Base-by-base conservation (phyloP, 2,797 vertebrate genomes). In the Enteromius treurensis region DNA sequence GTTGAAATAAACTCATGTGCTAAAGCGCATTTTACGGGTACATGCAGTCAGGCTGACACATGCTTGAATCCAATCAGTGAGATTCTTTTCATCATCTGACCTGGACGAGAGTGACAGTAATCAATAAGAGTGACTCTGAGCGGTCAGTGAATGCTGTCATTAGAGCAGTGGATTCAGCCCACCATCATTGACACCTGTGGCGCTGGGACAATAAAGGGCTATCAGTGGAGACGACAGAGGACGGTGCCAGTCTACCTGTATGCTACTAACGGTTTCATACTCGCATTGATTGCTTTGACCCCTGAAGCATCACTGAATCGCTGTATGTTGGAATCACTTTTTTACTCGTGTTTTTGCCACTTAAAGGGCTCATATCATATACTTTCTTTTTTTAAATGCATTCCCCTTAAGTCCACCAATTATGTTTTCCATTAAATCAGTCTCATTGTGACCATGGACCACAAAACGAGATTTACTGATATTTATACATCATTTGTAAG, bases 121-220 rank as follows among this genome's bases (percentile, higher is more conserved):
- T 87, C 84, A 58, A 84, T 87, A 74, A 62, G 26, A 7, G 45
- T 83, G 67, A 85, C 83, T 76, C 76, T 77, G 67, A 70, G 77
- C 51, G 26, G 21, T 37, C 51, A 70, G 77, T 47, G 74, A 81
- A 85, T n/a, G 51, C 47, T 40, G 29, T 77, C 77, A 83, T 77
- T 81, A 53, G 32, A 29, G 65, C 29, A n/a, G 37, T 15, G 32
- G 80, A 62, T 55, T 29, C 53, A 47, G 7, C 9, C 10, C 26
- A 42, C 9, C 23, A 65, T 26, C 64, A 34, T 15, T 15, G 58
- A 29, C 49, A 51, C 77, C 53, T 37, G 60, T 7, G 26, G 60
- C 5, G 65, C 6, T 17, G n/a, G 7, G n/a, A 73, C 53, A 75
- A 65, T 73, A 67, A 80, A 77, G 78, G 67, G 55, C 77, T 73